Evolutionary conservation across 1,140 invertebrate species (phyloP).

Genomic region (Temnothorax longispinosus): DNA sequence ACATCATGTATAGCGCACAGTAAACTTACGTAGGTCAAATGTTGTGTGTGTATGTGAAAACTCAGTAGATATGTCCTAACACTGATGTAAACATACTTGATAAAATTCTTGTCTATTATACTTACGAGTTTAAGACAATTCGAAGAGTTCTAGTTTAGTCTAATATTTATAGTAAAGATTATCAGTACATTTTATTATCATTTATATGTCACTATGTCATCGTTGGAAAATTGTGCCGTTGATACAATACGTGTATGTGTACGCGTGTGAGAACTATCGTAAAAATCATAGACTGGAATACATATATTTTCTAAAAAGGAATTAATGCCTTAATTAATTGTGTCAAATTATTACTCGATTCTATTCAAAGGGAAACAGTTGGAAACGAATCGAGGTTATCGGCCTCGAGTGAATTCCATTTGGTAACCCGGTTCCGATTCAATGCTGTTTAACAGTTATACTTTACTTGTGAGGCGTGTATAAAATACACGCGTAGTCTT

Average conservation of each 20-base stretch:
- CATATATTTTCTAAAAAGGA: not conserved
- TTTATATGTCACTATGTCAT: not conserved
- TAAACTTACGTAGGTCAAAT: not conserved
- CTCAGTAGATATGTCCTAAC: not conserved
- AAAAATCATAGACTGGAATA: not conserved
- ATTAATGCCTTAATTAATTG: not conserved
- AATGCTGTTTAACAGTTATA: conserved; percentile 79
- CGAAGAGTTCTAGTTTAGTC: not conserved
- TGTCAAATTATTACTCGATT: not conserved
- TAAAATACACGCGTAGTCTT: conserved; percentile 7
- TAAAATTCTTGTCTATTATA: not conserved
- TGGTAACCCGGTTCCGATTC: conserved; percentile 72
- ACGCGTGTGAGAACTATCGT: not conserved
- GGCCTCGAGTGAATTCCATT: conserved; percentile 67
- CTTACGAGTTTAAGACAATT: not conserved
- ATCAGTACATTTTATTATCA: conserved; percentile 3
- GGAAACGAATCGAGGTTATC: conserved; percentile 60
- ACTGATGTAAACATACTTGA: not conserved
- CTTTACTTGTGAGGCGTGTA: conserved; percentile 11
- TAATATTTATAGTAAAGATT: not conserved
- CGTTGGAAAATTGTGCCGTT: not conserved
- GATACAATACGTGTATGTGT: not conserved
- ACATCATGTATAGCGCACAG: not conserved
- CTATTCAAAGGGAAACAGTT: not conserved
- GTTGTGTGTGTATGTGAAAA: not conserved